Evolutionary conservation across 2,888 invertebrate genomes (phyloP).

Genomic region (Atethmia centrago): DNA sequence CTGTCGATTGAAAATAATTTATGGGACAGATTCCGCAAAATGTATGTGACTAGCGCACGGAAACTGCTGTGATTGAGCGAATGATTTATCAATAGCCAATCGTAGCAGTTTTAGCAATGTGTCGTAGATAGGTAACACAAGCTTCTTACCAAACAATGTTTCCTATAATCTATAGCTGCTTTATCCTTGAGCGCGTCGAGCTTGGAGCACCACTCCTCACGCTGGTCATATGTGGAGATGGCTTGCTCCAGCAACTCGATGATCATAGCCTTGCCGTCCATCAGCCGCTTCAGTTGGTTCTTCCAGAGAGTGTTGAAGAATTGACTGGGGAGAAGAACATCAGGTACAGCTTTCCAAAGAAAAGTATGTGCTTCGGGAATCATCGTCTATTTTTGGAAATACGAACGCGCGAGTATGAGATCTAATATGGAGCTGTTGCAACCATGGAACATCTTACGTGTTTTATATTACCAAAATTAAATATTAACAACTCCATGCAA

Average conservation of each 20-base stretch:
- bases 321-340: slow-evolving; percentile 85
- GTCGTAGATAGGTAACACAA: too few species aligned
- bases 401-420: too few species aligned
- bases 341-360: not conserved
- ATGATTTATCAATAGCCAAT: too few species aligned
- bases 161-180: slow-evolving; percentile 87
- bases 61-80: too few species aligned
- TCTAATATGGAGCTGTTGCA: too few species aligned
- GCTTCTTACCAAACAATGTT: slow-evolving; percentile 83
- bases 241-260: slow-evolving; percentile 97
- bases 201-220: slow-evolving; percentile 95
- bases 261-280: slow-evolving; percentile 95
- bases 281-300: slow-evolving; percentile 93
- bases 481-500: too few species aligned
- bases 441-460: too few species aligned
- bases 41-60: too few species aligned
- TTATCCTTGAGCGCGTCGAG: slow-evolving; percentile 95
- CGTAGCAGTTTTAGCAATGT: too few species aligned
- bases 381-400: not conserved
- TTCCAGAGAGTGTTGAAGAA: slow-evolving; percentile 96
- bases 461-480: too few species aligned
- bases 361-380: not conserved
- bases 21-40: too few species aligned
- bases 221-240: slow-evolving; percentile 96
- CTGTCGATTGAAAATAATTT: too few species aligned